phyloP scores from a whole-genome alignment of 2,113 vertebrate species.

The Emydura subglobosa region DNA sequence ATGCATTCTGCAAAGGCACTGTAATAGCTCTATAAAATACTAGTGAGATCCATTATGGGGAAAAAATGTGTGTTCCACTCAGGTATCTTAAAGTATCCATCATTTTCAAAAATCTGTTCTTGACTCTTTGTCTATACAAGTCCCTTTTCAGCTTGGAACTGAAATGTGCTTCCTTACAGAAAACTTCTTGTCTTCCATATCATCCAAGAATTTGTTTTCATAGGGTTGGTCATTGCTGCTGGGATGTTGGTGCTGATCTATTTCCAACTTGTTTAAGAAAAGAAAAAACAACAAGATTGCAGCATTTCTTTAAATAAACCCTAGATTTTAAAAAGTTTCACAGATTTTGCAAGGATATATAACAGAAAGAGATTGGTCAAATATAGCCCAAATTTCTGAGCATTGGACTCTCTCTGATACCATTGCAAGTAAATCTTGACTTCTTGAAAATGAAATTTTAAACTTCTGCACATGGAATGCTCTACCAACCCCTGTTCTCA shows the following conservation, averaged over 20 bases:
- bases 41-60: background rate
- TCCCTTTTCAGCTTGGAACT: conserved; percentile 7
- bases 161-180: background rate
- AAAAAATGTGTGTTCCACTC: background rate
- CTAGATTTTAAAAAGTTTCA: background rate
- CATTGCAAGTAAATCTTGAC: background rate
- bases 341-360: background rate
- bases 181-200: background rate
- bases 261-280: background rate
- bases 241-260: background rate
- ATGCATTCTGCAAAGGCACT: background rate
- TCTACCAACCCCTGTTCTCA: background rate
- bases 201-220: background rate
- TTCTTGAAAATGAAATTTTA: background rate
- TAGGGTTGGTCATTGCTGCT: background rate
- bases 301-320: background rate
- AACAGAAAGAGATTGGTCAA: background rate
- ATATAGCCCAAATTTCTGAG: background rate
- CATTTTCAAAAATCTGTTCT: background rate
- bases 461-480: background rate
- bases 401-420: background rate
- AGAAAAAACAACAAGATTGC: background rate
- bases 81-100: background rate
- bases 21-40: background rate
- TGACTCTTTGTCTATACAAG: background rate